These are phyloP conservation scores for Xanthorhoe designata DNA, from an alignment of 2,888 invertebrate species.

Conservation along the genomic window DNA sequence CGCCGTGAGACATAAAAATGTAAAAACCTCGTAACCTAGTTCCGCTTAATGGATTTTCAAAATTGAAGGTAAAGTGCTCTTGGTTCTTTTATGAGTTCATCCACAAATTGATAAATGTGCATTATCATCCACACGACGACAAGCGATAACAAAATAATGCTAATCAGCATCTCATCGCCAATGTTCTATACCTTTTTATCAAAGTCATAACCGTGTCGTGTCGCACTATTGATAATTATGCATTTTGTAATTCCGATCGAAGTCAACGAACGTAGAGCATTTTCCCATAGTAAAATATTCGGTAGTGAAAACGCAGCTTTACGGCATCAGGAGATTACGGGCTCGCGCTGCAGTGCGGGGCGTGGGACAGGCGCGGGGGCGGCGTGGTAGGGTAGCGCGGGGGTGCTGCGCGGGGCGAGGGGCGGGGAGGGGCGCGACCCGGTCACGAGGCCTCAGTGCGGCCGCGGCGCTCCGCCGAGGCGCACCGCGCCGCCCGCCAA, in stretches of 20 bases:
- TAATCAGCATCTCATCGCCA: too few species aligned
- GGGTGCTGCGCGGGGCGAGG: slow-evolving; percentile 34
- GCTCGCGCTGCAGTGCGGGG: slow-evolving; percentile 59
- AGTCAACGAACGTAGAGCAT: background rate
- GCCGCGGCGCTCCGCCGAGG: slow-evolving; percentile 82
- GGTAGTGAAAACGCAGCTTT: slow-evolving; percentile 43
- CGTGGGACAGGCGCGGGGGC: slow-evolving; percentile 51
- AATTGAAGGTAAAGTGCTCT: too few species aligned
- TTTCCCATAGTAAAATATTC: background rate
- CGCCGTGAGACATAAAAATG: too few species aligned
- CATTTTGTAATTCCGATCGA: slow-evolving; percentile 68
- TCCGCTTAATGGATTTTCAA: too few species aligned
- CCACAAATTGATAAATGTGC: background rate
- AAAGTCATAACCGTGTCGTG: too few species aligned
- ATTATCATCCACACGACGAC: too few species aligned
- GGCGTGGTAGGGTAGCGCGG: slow-evolving; percentile 44
- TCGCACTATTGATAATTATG: slow-evolving; percentile 11
- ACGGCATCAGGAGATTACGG: slow-evolving; percentile 78
- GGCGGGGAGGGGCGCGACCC: slow-evolving; percentile 67
- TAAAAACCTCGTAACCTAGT: too few species aligned
- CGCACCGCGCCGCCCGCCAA: slow-evolving; percentile 61
- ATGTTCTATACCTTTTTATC: too few species aligned
- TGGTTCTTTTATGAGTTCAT: background rate
- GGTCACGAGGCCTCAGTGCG: slow-evolving; percentile 78
- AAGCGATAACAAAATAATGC: too few species aligned